phyloP scores from a whole-genome alignment of 2,797 vertebrate genomes.

The Takifugu rubripes region DNA sequence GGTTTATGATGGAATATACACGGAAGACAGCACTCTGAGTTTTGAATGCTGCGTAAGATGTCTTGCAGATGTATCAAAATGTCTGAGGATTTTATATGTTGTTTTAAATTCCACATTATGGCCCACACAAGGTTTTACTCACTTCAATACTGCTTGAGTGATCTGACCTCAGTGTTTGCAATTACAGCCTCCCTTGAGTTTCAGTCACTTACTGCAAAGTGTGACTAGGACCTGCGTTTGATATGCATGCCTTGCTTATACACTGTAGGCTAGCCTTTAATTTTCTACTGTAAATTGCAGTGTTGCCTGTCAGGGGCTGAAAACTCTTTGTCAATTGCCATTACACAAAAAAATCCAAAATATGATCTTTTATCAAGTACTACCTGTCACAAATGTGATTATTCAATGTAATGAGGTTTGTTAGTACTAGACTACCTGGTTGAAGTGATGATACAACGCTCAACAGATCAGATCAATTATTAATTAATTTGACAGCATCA shows the following conservation, averaged over 20 bases:
- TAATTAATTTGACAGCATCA: neutral
- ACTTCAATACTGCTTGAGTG: conserved; percentile 1
- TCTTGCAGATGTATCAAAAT: conserved; percentile 1
- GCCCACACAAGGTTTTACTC: neutral
- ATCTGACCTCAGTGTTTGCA: conserved; percentile 17
- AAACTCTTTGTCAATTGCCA: neutral
- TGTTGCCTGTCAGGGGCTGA: conserved; percentile 22
- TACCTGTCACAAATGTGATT: conserved; percentile 23
- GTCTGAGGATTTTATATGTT: neutral
- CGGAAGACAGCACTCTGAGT: neutral
- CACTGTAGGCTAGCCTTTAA: conserved; percentile 36
- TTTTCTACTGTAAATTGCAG: conserved; percentile 36
- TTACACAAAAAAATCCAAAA: conserved; percentile 14
- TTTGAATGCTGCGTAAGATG: neutral
- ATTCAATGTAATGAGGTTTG: conserved; percentile 14
- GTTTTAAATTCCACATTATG: neutral
- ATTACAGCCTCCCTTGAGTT: conserved; percentile 17
- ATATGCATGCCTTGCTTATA: conserved; percentile 21
- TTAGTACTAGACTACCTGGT: conserved; percentile 16
- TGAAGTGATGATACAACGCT: conserved; percentile 1
- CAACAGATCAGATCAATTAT: conserved; percentile 1
- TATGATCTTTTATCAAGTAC: conserved; percentile 27
- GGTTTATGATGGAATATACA: neutral
- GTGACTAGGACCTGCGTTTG: conserved; percentile 20
- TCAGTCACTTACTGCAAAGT: conserved; percentile 26